Evolutionary conservation across 1,140 invertebrate species (phyloP), one percentile per base, ranked within the genome.

Genomic region (Armadillidium nasatum): DNA sequence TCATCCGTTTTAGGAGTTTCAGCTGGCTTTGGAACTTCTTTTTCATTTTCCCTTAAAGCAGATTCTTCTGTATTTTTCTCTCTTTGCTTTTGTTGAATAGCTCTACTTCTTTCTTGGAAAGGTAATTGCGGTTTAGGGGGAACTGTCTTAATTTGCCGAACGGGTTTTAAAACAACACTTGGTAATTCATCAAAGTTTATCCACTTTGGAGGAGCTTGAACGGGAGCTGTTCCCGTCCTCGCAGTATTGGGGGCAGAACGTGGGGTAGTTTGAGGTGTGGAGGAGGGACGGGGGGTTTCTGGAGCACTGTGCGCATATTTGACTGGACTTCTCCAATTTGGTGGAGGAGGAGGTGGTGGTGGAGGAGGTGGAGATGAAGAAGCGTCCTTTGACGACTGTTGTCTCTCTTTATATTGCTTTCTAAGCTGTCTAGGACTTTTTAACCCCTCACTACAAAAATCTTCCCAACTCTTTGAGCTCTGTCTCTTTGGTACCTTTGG

Each of bases 161-260:
- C 80, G 67, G 80, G 80, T 46, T 81, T 81, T 45, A 81, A 73
- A 13, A 75, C 77, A 22, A 79, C 72, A 33, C 94, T 92, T 0
- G 92, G 92, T 72, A 93, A 90, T 81, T 94, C 92, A 83, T 93
- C 91, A 83, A 94, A 93, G 82, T 93, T 92, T 44, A 94, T 91
- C 93, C 93, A 94, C 73, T 90, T 89, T 70, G 76, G 78, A 0
- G 75, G 69, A 68, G 68, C 66, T 43, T 77, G 75, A 22, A 73
- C 72, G 22, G 69, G 67, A 54, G 71, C 46, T n/a, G 50, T 70
- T 10, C 50, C 43, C 44, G 50, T 45, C 6, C 33, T 33, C 9
- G 67, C 22, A 19, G 13, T 21, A 0, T 44, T 10, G n/a, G 71
- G 21, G 10, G 22, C 13, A 69, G 60, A 69, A 19, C n/a, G 7